Evolutionary conservation across 2,113 vertebrate genomes (phyloP).

Genomic region (Colaptes auratus): DNA sequence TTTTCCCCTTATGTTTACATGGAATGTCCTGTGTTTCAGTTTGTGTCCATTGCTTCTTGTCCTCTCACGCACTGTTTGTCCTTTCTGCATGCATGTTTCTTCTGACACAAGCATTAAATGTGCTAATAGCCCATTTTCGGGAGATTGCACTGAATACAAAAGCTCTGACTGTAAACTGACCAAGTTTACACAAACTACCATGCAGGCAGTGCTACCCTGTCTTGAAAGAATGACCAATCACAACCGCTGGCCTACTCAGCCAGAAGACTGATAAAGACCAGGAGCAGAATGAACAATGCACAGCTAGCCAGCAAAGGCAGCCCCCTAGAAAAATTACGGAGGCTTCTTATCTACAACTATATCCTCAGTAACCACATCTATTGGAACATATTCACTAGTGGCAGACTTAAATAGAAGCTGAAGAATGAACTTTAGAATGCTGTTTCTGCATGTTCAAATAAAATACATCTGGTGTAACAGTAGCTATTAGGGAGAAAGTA

Average conservation of each 20-base stretch:
- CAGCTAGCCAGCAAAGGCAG: not conserved
- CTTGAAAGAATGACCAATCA: not conserved
- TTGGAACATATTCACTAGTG: not conserved
- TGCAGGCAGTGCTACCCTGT: not conserved
- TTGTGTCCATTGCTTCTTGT: too few relatives aligned
- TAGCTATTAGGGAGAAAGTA: not conserved
- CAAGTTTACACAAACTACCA: not conserved
- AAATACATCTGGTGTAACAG: not conserved
- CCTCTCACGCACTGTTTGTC: not conserved
- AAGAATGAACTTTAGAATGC: not conserved
- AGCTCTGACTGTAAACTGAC: not conserved
- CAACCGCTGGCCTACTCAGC: not conserved
- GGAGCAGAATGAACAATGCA: not conserved
- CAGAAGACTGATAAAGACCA: not conserved
- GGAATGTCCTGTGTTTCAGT: too few relatives aligned
- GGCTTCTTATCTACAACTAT: not conserved
- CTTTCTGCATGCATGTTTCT: not conserved
- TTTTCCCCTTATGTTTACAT: too few relatives aligned
- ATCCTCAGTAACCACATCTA: not conserved
- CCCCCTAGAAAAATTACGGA: not conserved
- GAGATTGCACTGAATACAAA: not conserved
- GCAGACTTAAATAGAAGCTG: not conserved
- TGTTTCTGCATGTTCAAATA: not conserved
- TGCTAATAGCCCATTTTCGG: conserved; percentile 3
- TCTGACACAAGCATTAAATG: conserved; percentile 3